phyloP scores from a whole-genome alignment of 1,140 invertebrate genomes.

The Heliconius congener region DNA sequence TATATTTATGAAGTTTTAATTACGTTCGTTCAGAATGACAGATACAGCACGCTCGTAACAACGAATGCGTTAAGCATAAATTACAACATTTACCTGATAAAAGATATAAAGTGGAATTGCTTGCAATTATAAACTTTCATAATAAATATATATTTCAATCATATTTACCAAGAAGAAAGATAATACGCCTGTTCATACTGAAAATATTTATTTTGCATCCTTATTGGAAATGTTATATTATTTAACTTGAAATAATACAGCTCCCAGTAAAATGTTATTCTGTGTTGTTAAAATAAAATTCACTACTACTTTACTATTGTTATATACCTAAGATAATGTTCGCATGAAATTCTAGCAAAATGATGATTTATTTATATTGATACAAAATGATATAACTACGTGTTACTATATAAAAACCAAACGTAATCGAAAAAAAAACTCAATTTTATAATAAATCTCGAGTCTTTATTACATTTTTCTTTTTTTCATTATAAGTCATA shows the following conservation, averaged over 20 bases:
- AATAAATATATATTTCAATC: slow-evolving; percentile 2
- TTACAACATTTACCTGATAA: slow-evolving; percentile 19
- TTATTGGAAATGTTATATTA: neutral
- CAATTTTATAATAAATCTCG: neutral
- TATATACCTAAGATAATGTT: neutral
- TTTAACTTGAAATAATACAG: neutral
- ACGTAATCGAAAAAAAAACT: neutral
- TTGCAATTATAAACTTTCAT: slow-evolving; percentile 8
- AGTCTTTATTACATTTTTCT: neutral
- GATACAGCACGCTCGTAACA: slow-evolving; percentile 38
- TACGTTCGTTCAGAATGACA: slow-evolving; percentile 44
- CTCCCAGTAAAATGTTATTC: neutral
- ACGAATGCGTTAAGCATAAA: slow-evolving; percentile 25
- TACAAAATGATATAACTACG: too few relatives aligned
- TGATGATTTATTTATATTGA: too few relatives aligned
- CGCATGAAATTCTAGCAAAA: neutral
- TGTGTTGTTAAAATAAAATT: neutral
- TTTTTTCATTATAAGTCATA: neutral
- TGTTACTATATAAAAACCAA: too few relatives aligned
- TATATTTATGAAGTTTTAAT: slow-evolving; percentile 49
- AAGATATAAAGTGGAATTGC: slow-evolving; percentile 3
- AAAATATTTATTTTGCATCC: neutral
- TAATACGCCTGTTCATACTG: neutral
- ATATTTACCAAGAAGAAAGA: neutral
- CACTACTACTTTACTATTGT: neutral